Evolutionary conservation across 92 coral and sea anemone genomes (phyloP), one percentile per base, ranked within the genome.

Genomic region (Micromussa lordhowensis): DNA sequence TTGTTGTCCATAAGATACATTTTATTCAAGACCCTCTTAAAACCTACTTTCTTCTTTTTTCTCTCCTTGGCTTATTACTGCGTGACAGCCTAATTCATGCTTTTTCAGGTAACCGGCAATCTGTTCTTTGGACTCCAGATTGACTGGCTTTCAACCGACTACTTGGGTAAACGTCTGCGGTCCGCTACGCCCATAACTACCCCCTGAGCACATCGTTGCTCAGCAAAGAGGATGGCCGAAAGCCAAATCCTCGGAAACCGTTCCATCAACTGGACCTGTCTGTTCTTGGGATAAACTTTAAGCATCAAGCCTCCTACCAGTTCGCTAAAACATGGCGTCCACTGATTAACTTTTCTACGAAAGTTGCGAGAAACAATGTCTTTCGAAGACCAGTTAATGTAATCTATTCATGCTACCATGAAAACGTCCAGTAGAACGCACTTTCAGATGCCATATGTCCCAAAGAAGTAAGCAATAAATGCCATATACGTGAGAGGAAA

Each of bases 391-490:
- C 61, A 15, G 5, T 22, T 21, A 7, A 19, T 13, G 17, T 14
- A 4, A 12, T 15, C 17, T 8, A 31, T 34, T 18, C 48, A 32
- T 71, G 11, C 7, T 15, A 2, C 26, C 21, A 35, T 5, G 21
- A 12, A 72, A 36, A 72, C 48, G 77, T 19, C 15, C 51, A 63
- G 51, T 36, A 12, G 19, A 5, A 36, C 18, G 36, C 5, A 29
- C 18, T 73, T 28, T 69, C 77, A 85, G 35, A 85, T 40, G 69
- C 88, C 74, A 59, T 85, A 85, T 28, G 59, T 75, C 40, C 73
- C 88, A 26, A 85, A 85, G 77, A 85, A 85, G 75, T 34, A 85
- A 21, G 63, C 88, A 49, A 85, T 61, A 59, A 85, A 85, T 12
- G 55, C 82, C 13, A 85, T 24, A 22, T 85, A 85, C 82, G 48